Evolutionary conservation across 1,140 invertebrate species (phyloP), one percentile per base, ranked within the genome.

Genomic region (Nasonia vitripennis): DNA sequence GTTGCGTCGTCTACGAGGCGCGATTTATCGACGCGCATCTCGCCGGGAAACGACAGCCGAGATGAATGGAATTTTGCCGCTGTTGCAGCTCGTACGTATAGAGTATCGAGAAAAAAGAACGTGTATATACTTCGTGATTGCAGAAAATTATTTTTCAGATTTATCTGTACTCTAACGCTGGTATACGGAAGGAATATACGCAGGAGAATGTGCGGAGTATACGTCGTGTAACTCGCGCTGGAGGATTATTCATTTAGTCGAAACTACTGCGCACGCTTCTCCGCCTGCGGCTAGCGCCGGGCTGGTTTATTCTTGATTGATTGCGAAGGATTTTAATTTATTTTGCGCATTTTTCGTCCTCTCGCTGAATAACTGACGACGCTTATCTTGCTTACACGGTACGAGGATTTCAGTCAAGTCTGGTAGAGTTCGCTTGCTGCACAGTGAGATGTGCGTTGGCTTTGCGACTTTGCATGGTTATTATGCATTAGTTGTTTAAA

Each of bases 171-270:
- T 34, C 23, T 1, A 62, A 20, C 17, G 17, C 27, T 73, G 70
- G 6, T 12, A n/a, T 20, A 62, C 4, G 7, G 17, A 62, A 62
- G 17, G 6, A 62, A 14, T 62, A 17, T n/a, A 17, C 27, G 27
- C 17, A n/a, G 4, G 68, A 6, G 31, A 68, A 68, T 1, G 67
- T 10, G 27, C 27, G 23, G 17, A n/a, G 31, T 37, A 20, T 12
- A 73, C 10, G 5, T 17, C 27, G 27, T n/a, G 55, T 11, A 23
- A 12, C 70, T 2, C 70, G 3, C 23, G 68, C 12, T 23, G 70
- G 27, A n/a, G 23, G 70, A 73, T 73, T 7, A 73, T 73, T 73
- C 70, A 31, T 73, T 73, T 73, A 31, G 70, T 37, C 14, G 23
- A 34, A 34, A 73, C 70, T 73, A 73, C 70, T 73, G 34, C 31